Evolutionary conservation across 2,797 vertebrate species (phyloP).

Genomic region (Anomalospiza imberbis): DNA sequence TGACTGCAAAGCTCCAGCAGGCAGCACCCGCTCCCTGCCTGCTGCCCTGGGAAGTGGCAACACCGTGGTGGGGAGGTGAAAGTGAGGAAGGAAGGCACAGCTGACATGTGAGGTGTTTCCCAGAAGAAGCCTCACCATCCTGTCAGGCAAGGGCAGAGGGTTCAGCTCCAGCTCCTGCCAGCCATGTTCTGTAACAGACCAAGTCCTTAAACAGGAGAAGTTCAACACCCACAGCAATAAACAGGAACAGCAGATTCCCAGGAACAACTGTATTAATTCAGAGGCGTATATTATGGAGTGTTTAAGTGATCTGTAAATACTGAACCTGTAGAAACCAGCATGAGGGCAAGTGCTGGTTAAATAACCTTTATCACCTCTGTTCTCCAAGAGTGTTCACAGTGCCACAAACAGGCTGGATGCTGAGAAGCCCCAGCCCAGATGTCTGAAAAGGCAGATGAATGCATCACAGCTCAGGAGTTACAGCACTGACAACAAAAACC

Average conservation of each 20-base stretch:
- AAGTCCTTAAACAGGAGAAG: neutral
- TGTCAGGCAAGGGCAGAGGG: neutral
- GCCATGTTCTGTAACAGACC: neutral
- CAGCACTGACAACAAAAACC: neutral
- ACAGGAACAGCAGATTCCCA: neutral
- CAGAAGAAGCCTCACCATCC: neutral
- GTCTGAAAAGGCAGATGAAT: neutral
- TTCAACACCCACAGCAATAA: neutral
- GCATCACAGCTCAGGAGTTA: neutral
- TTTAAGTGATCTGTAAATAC: conserved; percentile 22
- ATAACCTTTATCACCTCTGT: neutral
- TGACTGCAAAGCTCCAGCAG: fast-evolving
- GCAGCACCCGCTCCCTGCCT: neutral
- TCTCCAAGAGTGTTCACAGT: neutral
- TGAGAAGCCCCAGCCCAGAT: neutral
- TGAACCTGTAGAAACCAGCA: neutral
- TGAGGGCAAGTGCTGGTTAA: neutral
- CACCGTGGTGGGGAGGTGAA: neutral
- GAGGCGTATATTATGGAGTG: neutral
- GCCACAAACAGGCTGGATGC: neutral
- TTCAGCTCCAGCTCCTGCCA: neutral
- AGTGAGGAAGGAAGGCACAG: neutral
- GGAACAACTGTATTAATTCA: neutral
- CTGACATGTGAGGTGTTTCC: neutral
- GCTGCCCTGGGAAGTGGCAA: neutral